phyloP scores from a whole-genome alignment of 2,113 vertebrate species.

The Thalassoma bifasciatum region DNA sequence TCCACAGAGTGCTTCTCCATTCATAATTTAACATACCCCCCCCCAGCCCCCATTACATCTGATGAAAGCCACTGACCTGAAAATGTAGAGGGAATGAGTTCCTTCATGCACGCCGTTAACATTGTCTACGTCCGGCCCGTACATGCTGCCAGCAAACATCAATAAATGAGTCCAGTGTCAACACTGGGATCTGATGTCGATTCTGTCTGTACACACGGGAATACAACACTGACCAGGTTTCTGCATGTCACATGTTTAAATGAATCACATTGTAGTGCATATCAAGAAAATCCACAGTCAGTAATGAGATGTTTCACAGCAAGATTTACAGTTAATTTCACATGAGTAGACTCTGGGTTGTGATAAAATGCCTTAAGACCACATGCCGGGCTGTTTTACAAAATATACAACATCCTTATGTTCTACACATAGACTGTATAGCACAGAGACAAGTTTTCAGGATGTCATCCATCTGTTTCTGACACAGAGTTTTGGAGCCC shows the following conservation, averaged over 20 bases:
- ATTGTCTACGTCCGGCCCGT: constrained; percentile 39
- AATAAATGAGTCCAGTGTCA: constrained; percentile 48
- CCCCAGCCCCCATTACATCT: constrained; percentile 70
- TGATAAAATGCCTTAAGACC: constrained; percentile 27
- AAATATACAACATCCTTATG: not conserved
- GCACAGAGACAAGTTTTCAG: too few species aligned
- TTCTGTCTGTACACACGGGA: constrained; percentile 32
- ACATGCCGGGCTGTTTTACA: constrained; percentile 9
- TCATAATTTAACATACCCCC: constrained; percentile 75
- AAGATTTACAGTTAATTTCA: not conserved
- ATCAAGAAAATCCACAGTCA: not conserved
- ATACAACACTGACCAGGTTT: constrained; percentile 31
- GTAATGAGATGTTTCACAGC: not conserved
- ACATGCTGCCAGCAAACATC: constrained; percentile 61
- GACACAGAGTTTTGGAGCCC: too few species aligned
- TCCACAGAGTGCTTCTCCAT: constrained; percentile 78
- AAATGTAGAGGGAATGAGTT: constrained; percentile 68
- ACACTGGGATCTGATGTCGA: constrained; percentile 38
- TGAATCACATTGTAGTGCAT: not conserved
- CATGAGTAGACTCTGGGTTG: too few species aligned
- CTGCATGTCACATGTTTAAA: constrained; percentile 9
- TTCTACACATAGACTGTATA: too few species aligned
- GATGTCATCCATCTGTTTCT: too few species aligned
- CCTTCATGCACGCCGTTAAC: constrained; percentile 54
- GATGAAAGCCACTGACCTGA: constrained; percentile 81